A percentile compares a stretch with the other conserved stretches of the same genome.
phyloP scores from a whole-genome alignment of 1,140 invertebrate genomes.

The Geopemphigus sp. region DNA sequence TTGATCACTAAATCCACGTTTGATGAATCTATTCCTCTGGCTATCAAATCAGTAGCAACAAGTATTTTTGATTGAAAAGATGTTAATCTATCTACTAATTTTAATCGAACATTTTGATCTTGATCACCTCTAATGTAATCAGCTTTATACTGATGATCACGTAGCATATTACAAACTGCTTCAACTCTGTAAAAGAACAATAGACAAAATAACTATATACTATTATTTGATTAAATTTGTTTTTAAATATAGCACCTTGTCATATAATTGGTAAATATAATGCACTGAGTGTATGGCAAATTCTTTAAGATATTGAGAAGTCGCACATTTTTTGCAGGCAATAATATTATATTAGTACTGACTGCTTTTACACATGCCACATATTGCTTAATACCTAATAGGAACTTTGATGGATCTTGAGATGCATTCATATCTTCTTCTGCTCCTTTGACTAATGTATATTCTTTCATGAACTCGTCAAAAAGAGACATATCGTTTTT shows the following conservation, averaged over 20 bases:
- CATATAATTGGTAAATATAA: slow-evolving; percentile 50
- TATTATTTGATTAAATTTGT: background rate
- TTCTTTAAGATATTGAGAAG: slow-evolving; percentile 48
- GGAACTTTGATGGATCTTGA: slow-evolving; percentile 58
- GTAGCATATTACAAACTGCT: slow-evolving; percentile 70
- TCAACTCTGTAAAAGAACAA: slow-evolving; percentile 60
- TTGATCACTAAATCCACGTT: slow-evolving; percentile 93
- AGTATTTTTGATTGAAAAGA: slow-evolving; percentile 67
- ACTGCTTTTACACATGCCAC: slow-evolving; percentile 54
- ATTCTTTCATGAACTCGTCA: slow-evolving; percentile 70
- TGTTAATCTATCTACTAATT: slow-evolving; percentile 71
- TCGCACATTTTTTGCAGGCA: slow-evolving; percentile 38
- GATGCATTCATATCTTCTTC: slow-evolving; percentile 53
- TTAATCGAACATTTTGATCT: slow-evolving; percentile 73
- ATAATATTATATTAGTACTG: slow-evolving; percentile 47
- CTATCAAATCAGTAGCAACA: slow-evolving; percentile 86
- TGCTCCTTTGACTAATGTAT: slow-evolving; percentile 51
- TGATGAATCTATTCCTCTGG: slow-evolving; percentile 84
- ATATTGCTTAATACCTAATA: slow-evolving; percentile 77
- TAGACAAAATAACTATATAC: background rate
- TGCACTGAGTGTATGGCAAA: slow-evolving; percentile 48
- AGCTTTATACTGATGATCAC: slow-evolving; percentile 68
- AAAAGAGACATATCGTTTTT: slow-evolving; percentile 71
- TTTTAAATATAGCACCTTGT: slow-evolving; percentile 29
- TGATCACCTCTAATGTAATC: slow-evolving; percentile 73